Evolutionary conservation across 1,140 invertebrate species (phyloP), one percentile per base, ranked within the genome.

Genomic region (Batillaria attramentaria): DNA sequence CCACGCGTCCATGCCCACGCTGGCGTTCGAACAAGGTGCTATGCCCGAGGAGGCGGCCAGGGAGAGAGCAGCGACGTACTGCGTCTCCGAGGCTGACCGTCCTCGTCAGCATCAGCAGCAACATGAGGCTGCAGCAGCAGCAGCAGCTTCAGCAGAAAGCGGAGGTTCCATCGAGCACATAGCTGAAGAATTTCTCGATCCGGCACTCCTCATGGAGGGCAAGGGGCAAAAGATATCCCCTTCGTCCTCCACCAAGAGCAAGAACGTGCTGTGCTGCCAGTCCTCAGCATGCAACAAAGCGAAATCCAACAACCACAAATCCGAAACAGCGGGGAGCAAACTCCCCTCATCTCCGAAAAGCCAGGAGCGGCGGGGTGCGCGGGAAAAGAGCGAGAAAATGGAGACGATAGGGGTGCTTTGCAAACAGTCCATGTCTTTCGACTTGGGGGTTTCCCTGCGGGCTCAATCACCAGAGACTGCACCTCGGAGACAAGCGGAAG

Each of bases 391-490:
- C 3, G 68, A 78, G 42, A 86, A 84, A 79, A 86, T 84, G 85
- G 88, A 83, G 80, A 89, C 88, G 65, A 87, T 89, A 69, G 86
- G 85, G 41, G 83, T 85, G 46, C 83, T 89, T 50, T 89, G 88
- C 83, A 85, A 87, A 79, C 88, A 89, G 57, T 86, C 85, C 33
- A 88, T 89, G 80, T 85, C 87, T 37, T 89, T 89, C 83, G 87
- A 89, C 74, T 76, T 89, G n/a, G 87, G 87, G 28, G 80, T 89
- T 24, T 84, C 87, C 13, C 65, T 86, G 60, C 80, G 86, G 62
- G 77, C 77, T 39, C 81, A 80, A 70, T 54, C 57, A 62, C 20
- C 35, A 72, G 76, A 78, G 69, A 62, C 39, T n/a, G 42, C 54
- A 24, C 31, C 66, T 57, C 66, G 41, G 31, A 31, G 66, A 39